phyloP scores from a whole-genome alignment of 2,888 invertebrate species.

The Erpobdella octoculata region DNA sequence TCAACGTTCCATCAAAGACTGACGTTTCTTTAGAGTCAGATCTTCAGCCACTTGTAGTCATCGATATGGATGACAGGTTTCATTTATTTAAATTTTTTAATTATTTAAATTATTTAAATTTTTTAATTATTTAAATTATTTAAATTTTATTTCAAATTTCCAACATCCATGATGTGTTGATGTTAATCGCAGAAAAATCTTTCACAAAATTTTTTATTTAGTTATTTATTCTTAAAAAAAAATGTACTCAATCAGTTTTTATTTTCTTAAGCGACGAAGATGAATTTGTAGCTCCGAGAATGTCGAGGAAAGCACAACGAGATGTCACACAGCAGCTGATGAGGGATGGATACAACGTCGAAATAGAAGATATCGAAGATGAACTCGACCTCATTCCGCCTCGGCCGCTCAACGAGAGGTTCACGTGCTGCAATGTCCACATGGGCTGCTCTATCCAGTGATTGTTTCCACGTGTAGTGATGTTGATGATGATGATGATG shows the following conservation, averaged over 20 bases:
- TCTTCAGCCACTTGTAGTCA: constrained; percentile 38
- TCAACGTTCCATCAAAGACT: constrained; percentile 24
- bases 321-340: constrained; percentile 59
- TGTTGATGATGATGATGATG: background rate
- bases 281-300: constrained; percentile 46
- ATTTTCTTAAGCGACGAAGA: constrained; percentile 44
- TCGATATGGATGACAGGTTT: constrained; percentile 38
- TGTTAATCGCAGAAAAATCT: no score
- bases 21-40: constrained; percentile 32
- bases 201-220: background rate
- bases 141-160: background rate
- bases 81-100: background rate
- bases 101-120: background rate
- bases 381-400: constrained; percentile 56
- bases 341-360: constrained; percentile 58
- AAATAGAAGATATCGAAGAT: constrained; percentile 58
- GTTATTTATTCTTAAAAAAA: background rate
- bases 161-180: no score
- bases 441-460: constrained; percentile 38
- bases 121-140: background rate
- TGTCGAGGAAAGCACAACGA: constrained; percentile 53
- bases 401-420: constrained; percentile 52
- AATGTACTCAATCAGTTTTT: background rate
- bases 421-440: constrained; percentile 51
- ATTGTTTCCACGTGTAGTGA: no score